Evolutionary conservation across 2,888 invertebrate genomes (phyloP), one percentile per base, ranked within the genome.

Genomic region (Nudaria mundana): DNA sequence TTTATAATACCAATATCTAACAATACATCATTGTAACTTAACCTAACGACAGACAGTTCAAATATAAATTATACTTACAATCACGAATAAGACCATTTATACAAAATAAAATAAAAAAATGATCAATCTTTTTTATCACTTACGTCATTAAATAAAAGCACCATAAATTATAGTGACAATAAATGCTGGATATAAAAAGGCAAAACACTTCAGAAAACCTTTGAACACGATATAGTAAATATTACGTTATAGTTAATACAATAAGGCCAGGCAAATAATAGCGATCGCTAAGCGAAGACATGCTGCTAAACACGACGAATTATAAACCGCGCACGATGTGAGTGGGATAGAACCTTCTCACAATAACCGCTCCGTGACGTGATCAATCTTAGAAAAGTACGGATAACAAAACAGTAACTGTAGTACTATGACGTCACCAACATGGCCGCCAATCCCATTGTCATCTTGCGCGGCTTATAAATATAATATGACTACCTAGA

Each of bases 121-220:
- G 48, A 47, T 55, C 44, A 44, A 44, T 26, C 38, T 44, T 47
- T 45, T 50, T 33, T 48, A 51, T 55, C 43, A 53, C 56, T 53
- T 41, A 52, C 38, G 39, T 52, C 45, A 56, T 61, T 66, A 64
- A 52, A 38, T 56, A 62, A 63, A 71, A 74, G 68, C 72, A 75
- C 71, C 68, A 43, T 66, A 53, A 59, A 45, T 56, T 57, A 63
- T 54, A 52, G 40, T 41, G 43, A 52, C 48, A 60, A 45, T 56
- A 55, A 75, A 75, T 73, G 69, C 73, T 58, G 61, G 63, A 52
- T 63, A 64, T 56, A 63, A 67, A n/a, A 75, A 70, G 67, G 69
- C 67, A 70, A 73, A 78, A 78, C 74, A 76, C 64, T 72, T 66
- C 69, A 58, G 71, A 65, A 67, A 66, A 57, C 45, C 56, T 59